Evolutionary conservation across 2,113 vertebrate genomes (phyloP).

Genomic region (Ceyx margarethae): DNA sequence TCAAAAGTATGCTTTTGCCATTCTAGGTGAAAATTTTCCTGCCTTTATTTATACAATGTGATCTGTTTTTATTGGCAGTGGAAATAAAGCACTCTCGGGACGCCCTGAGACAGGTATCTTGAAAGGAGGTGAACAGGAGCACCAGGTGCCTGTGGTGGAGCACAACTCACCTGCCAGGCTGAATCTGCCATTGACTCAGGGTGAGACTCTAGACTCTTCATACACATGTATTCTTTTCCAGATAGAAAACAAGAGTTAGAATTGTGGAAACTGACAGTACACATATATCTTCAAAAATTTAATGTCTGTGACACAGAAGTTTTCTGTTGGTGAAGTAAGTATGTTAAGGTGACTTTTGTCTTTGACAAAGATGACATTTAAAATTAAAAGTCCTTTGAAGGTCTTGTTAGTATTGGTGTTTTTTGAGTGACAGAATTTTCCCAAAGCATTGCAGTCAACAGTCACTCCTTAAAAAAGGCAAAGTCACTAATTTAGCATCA

Average conservation of each 20-base stretch:
- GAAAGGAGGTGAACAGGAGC: conserved; percentile 48
- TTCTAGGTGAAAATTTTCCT: not conserved
- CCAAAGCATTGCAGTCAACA: not conserved
- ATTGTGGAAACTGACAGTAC: not conserved
- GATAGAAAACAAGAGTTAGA: not conserved
- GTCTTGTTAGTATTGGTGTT: not conserved
- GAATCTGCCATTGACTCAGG: conserved; percentile 60
- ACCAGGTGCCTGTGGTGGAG: not conserved
- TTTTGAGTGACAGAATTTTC: not conserved
- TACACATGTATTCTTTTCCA: not conserved
- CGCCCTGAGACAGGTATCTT: conserved; percentile 6
- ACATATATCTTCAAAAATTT: not conserved
- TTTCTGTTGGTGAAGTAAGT: not conserved
- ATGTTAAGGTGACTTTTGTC: not conserved
- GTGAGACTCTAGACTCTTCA: conserved; percentile 33
- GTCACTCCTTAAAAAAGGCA: not conserved
- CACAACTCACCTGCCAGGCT: not conserved
- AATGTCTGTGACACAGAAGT: not conserved
- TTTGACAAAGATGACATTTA: not conserved
- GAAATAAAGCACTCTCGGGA: conserved; percentile 24
- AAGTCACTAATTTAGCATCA: not conserved
- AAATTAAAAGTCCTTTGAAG: not conserved
- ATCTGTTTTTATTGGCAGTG: conserved; percentile 54
- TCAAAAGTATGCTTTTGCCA: not conserved
- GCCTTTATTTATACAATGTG: conserved; percentile 8